Evolutionary conservation across 2,797 vertebrate species (phyloP).

Genomic region (Eremophila alpestris): DNA sequence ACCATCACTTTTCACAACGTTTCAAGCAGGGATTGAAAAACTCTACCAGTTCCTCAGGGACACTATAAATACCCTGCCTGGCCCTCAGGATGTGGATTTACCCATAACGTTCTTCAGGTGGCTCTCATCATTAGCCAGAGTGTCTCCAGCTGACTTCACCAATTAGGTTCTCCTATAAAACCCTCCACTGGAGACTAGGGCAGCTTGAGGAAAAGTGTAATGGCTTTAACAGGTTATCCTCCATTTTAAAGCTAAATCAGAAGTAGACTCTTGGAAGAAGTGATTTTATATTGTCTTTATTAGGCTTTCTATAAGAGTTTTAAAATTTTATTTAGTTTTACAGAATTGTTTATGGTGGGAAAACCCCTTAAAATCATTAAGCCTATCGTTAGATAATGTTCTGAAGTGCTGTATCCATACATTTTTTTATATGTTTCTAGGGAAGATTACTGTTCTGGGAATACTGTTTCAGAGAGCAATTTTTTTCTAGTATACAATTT

Average conservation of each 20-base stretch:
- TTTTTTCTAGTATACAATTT: neutral
- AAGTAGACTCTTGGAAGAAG: fast-evolving
- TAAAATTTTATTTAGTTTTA: fast-evolving
- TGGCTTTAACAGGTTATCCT: fast-evolving
- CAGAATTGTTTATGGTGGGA: neutral
- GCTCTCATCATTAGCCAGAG: neutral
- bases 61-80: neutral
- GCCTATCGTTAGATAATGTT: neutral
- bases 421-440: neutral
- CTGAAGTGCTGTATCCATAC: neutral
- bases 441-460: too few relatives aligned
- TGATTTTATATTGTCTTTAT: fast-evolving
- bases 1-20: fast-evolving
- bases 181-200: fast-evolving
- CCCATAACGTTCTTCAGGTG: neutral
- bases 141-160: neutral
- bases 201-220: fast-evolving
- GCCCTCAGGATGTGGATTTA: neutral
- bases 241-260: fast-evolving
- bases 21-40: fast-evolving
- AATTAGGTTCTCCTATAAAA: neutral
- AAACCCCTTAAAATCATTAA: too few relatives aligned
- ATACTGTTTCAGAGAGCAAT: fast-evolving
- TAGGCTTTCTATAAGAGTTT: fast-evolving
- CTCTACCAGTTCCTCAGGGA: fast-evolving